These are phyloP conservation scores for Drosophila tsacasi DNA, from an alignment of 1,140 invertebrate species.

Conservation along the genomic window DNA sequence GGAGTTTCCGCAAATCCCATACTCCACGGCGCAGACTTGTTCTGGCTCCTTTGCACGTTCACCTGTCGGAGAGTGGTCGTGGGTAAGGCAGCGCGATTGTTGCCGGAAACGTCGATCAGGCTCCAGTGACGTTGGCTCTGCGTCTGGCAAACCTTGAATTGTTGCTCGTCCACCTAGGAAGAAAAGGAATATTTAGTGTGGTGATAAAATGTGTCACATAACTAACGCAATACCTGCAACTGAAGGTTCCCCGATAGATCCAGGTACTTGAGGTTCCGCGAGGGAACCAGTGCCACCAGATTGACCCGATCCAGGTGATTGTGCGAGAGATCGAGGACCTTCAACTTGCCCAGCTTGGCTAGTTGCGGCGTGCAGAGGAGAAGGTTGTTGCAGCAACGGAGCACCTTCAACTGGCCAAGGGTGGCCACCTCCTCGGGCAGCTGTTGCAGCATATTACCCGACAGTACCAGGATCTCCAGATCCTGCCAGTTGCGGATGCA, in stretches of 20 bases:
- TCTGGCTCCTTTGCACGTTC: slow-evolving; percentile 86
- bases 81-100: slow-evolving; percentile 89
- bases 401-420: slow-evolving; percentile 89
- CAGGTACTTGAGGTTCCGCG: slow-evolving; percentile 92
- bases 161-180: slow-evolving; percentile 89
- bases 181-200: no score
- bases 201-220: no score
- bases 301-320: slow-evolving; percentile 93
- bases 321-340: slow-evolving; percentile 93
- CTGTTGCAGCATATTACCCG: slow-evolving; percentile 92
- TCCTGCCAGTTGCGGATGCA: slow-evolving; percentile 91
- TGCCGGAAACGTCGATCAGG: slow-evolving; percentile 92
- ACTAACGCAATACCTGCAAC: slow-evolving; percentile 86
- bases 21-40: slow-evolving; percentile 88
- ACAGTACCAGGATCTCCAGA: slow-evolving; percentile 92
- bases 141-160: slow-evolving; percentile 89
- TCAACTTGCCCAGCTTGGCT: slow-evolving; percentile 90
- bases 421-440: slow-evolving; percentile 91
- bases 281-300: slow-evolving; percentile 90
- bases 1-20: slow-evolving; percentile 94
- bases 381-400: slow-evolving; percentile 93
- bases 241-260: slow-evolving; percentile 94
- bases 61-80: slow-evolving; percentile 86
- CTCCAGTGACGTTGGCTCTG: slow-evolving; percentile 92
- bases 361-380: slow-evolving; percentile 91